Conservation (phyloP, 1,140 invertebrate species). For the Papilio polyxenes region DNA sequence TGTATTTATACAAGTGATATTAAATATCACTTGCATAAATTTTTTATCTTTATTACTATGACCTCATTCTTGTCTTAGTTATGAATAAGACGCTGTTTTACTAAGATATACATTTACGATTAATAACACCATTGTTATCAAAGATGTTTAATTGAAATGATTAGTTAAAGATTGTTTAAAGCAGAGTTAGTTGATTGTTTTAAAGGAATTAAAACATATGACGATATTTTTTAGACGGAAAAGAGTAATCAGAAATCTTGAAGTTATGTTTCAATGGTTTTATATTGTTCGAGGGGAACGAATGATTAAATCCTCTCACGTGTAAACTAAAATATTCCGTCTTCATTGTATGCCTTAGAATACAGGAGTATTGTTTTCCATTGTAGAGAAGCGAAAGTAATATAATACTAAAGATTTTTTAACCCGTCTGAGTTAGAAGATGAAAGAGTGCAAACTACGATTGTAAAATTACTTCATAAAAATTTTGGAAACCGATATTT, state of each 20-base stretch:
- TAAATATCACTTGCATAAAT: not conserved
- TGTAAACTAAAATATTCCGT: constrained; percentile 16
- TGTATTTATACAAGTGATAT: constrained; percentile 11
- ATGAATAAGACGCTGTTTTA: not conserved
- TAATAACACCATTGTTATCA: not conserved
- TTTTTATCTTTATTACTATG: not conserved
- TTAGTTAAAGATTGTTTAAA: not conserved
- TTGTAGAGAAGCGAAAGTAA: not conserved
- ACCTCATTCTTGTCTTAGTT: not conserved
- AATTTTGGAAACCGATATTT: too few species aligned
- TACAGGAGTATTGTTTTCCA: not conserved
- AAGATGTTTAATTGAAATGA: not conserved
- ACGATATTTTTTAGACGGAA: not conserved
- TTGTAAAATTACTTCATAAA: too few species aligned
- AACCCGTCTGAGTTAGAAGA: not conserved
- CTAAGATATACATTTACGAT: not conserved
- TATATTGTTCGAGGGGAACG: not conserved
- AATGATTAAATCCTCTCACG: constrained; percentile 16
- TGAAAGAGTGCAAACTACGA: not conserved
- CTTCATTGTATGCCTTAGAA: constrained; percentile 23
- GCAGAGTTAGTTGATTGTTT: not conserved
- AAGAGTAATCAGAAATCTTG: not conserved
- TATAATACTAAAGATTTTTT: not conserved
- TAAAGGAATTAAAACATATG: not conserved
- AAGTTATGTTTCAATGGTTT: not conserved